A percentile compares a stretch with the other conserved stretches of the same genome.
These are phyloP conservation scores for Pyrgilauda ruficollis DNA, from an alignment of 2,113 vertebrate species.

Conservation along the genomic window DNA sequence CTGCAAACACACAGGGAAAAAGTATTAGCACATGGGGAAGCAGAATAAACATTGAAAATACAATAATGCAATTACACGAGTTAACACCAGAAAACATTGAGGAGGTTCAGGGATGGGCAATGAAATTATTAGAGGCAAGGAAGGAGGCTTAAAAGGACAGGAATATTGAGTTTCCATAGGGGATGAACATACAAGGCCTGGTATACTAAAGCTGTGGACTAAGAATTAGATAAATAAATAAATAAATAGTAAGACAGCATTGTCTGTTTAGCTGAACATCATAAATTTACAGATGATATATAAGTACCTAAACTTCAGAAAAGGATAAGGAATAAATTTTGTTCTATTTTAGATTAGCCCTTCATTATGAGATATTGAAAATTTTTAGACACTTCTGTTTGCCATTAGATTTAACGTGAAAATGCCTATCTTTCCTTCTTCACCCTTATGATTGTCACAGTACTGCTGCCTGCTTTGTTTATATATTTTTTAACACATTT, in stretches of 20 bases:
- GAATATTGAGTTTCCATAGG: background rate
- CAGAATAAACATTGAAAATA: background rate
- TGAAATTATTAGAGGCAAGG: background rate
- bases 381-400: background rate
- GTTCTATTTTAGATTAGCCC: background rate
- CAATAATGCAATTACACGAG: background rate
- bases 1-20: background rate
- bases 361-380: background rate
- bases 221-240: background rate
- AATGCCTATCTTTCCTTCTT: background rate
- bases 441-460: fast-evolving
- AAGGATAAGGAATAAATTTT: background rate
- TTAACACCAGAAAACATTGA: background rate
- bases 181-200: background rate
- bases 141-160: background rate
- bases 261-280: background rate
- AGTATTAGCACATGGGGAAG: background rate
- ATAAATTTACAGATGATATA: background rate
- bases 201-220: background rate
- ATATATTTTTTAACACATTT: background rate
- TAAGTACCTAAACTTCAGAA: background rate
- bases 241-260: background rate
- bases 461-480: background rate
- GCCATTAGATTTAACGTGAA: background rate
- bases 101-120: background rate